Base-by-base conservation (phyloP, 2,888 invertebrate species). In the Thera britannica region DNA sequence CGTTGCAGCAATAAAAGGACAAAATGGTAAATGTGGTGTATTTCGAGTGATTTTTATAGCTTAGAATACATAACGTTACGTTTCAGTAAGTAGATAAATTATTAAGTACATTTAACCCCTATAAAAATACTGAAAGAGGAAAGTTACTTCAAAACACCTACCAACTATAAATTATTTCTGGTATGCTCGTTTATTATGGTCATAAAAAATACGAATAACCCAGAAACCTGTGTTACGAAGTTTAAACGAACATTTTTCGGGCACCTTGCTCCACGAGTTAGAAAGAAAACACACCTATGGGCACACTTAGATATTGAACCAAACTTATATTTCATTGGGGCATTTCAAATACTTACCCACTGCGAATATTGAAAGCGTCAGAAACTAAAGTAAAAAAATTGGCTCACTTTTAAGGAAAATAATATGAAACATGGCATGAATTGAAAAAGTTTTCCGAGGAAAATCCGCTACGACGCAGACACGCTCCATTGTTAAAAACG, bases 401-500 rank as follows among this genome's bases (percentile, higher is more conserved):
- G 82, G 79, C 77, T 83, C 84, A 81, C 82, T 83, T 86, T 85
- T 79, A 75, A 80, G 80, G 74, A 81, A 87, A 87, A 87, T 87
- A 84, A 85, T 87, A 86, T 81, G 78, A 87, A 87, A 87, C 85
- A 89, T 84, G 84, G 83, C 81, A 82, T 83, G 87, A 88, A 89
- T 88, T 88, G 86, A 83, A 89, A 88, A 89, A 90, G 84, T 89
- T 89, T 79, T 72, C 76, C 77, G 74, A 75, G 68, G 75, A 80
- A 83, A 84, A 83, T 78, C 82, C 74, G 73, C 72, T 75, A 84
- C 81, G 79, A 79, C 77, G 72, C 76, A 77, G 77, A 72, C 74
- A 79, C 73, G 76, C 79, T 77, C 76, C 73, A 79, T 84, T 84
- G 84, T 84, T 80, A 73, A 76, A 75, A 75, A 74, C 71, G 78